These are phyloP conservation scores for Cyphomyrus plagiostoma DNA, from an alignment of 2,113 vertebrate species.

Conservation along the genomic window DNA sequence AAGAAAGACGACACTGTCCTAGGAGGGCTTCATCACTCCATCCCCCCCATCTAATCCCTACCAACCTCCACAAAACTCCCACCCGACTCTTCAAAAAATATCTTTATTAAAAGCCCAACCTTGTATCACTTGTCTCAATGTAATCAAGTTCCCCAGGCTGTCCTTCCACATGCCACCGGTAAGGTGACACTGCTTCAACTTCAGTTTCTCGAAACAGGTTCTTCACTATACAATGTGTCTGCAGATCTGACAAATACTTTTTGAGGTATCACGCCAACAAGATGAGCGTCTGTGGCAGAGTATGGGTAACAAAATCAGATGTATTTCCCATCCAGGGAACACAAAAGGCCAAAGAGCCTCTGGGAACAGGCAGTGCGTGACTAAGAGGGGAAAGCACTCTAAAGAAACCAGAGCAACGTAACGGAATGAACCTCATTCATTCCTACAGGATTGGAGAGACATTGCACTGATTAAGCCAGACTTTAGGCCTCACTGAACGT, in stretches of 20 bases:
- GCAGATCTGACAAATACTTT: background rate
- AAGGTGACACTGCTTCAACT: background rate
- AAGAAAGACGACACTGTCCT: background rate
- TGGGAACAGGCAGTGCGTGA: background rate
- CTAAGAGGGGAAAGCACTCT: background rate
- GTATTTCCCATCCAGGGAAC: background rate
- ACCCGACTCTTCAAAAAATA: background rate
- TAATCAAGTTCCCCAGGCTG: background rate
- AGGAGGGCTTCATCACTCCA: background rate
- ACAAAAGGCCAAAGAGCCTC: background rate
- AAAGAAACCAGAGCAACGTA: background rate
- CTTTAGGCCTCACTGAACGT: background rate
- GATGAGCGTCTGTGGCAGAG: background rate
- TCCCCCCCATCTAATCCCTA: background rate
- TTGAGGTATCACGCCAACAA: background rate
- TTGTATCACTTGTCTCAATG: background rate
- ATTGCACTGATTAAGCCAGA: background rate
- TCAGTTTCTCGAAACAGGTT: background rate
- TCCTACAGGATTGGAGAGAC: background rate
- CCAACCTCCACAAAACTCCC: background rate
- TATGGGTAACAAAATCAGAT: background rate
- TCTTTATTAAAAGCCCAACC: background rate
- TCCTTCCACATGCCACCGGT: background rate
- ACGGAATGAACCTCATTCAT: background rate
- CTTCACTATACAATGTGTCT: background rate